Evolutionary conservation across 2,797 vertebrate genomes (phyloP).

Genomic region (Choloepus didactylus): DNA sequence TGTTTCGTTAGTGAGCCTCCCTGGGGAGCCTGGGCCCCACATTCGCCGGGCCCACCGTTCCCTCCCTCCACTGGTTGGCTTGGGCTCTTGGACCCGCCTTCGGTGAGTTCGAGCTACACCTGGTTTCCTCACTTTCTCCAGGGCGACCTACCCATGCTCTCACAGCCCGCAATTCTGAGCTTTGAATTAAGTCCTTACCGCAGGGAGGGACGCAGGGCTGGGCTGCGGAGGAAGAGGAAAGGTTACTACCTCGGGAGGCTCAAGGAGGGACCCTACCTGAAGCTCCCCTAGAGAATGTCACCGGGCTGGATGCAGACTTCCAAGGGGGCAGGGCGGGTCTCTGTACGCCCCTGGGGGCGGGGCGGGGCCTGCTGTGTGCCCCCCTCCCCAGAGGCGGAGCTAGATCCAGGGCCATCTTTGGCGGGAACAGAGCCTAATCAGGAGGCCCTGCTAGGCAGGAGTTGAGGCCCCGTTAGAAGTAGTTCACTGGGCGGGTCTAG

Average conservation of each 20-base stretch:
- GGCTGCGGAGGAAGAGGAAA: slow-evolving; percentile 83
- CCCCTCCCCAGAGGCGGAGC: not conserved
- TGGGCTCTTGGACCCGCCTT: not conserved
- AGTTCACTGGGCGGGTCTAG: not conserved
- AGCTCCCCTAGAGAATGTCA: not conserved
- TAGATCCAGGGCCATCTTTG: not conserved
- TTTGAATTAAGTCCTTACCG: slow-evolving; percentile 87
- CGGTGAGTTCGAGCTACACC: not conserved
- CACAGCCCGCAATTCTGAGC: not conserved
- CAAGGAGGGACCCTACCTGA: not conserved
- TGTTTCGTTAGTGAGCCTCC: not conserved
- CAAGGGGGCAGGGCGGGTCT: no score
- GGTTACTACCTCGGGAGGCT: not conserved
- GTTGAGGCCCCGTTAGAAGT: not conserved
- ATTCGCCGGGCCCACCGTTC: not conserved
- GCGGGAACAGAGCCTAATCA: not conserved
- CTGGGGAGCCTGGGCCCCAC: not conserved
- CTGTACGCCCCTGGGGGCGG: not conserved
- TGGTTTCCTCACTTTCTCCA: not conserved
- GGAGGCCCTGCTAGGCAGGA: not conserved
- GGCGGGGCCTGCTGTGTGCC: not conserved
- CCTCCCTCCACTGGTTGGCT: not conserved
- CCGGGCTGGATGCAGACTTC: rapidly evolving
- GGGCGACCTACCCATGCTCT: not conserved
- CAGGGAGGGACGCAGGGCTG: slow-evolving; percentile 91